Conservation (phyloP, 2,888 invertebrate genomes). For the Xylocampa areola region DNA sequence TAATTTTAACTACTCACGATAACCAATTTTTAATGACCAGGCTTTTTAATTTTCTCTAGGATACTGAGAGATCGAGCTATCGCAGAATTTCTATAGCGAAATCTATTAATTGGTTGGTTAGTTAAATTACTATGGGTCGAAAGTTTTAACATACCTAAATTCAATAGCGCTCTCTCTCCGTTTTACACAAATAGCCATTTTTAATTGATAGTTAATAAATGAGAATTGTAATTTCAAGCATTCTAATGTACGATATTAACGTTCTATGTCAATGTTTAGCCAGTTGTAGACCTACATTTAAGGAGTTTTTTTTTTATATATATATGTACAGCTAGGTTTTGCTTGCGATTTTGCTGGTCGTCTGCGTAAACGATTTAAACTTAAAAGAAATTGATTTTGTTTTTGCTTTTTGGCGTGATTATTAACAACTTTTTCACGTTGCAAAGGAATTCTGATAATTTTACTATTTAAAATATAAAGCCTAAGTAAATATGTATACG, state of each 20-base stretch:
- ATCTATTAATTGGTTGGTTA: conserved; percentile 48
- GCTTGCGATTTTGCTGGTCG: too few species aligned
- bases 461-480: too few species aligned
- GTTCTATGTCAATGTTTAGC: conserved; percentile 2
- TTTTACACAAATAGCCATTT: conserved; percentile 14
- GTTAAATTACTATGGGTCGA: conserved; percentile 36
- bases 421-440: too few species aligned
- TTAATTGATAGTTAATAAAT: conserved; percentile 26
- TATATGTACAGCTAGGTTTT: too few species aligned
- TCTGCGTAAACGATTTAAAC: too few species aligned
- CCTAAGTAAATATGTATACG: too few species aligned
- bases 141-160: conserved; percentile 33
- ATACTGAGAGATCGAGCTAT: conserved; percentile 41
- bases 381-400: too few species aligned
- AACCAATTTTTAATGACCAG: conserved; percentile 12
- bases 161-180: conserved; percentile 34
- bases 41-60: conserved; percentile 27
- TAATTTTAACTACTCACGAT: conserved; percentile 25
- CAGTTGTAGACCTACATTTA: conserved; percentile 7
- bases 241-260: conserved; percentile 1
- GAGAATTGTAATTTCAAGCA: conserved; percentile 6
- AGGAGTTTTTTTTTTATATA: too few species aligned
- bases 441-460: too few species aligned
- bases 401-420: too few species aligned
- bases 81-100: conserved; percentile 46